phyloP scores from a whole-genome alignment of 2,113 vertebrate genomes.

The Hylia prasina region DNA sequence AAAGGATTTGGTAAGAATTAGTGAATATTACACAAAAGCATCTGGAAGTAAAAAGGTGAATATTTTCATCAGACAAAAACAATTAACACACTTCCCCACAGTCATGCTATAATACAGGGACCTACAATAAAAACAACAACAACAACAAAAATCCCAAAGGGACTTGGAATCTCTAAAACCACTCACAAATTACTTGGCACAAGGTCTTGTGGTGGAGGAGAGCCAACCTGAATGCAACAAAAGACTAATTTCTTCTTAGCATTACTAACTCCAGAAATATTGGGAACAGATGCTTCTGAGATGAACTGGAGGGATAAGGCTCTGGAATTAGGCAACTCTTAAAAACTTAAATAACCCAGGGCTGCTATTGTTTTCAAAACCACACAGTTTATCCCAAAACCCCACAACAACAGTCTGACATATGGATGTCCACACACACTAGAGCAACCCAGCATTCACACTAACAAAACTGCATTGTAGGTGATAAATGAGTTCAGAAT shows the following conservation, averaged over 20 bases:
- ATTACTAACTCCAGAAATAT: neutral
- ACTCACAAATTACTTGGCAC: slow-evolving; percentile 38
- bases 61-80: neutral
- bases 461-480: neutral
- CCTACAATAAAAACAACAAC: neutral
- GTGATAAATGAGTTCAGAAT: neutral
- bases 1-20: neutral
- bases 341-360: neutral
- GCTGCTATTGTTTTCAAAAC: neutral
- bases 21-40: neutral
- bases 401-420: neutral
- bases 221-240: neutral
- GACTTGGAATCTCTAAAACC: neutral
- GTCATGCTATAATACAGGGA: neutral
- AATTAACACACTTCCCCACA: neutral
- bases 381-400: neutral
- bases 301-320: neutral
- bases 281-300: neutral
- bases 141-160: neutral
- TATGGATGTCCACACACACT: neutral
- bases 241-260: slow-evolving; percentile 9
- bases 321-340: neutral
- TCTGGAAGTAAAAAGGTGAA: neutral
- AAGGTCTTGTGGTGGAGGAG: neutral
- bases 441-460: neutral